A percentile compares a stretch with the other conserved stretches of the same genome.
These are phyloP conservation scores for Lithosia quadra DNA, from an alignment of 2,888 invertebrate species.

Conservation along the genomic window DNA sequence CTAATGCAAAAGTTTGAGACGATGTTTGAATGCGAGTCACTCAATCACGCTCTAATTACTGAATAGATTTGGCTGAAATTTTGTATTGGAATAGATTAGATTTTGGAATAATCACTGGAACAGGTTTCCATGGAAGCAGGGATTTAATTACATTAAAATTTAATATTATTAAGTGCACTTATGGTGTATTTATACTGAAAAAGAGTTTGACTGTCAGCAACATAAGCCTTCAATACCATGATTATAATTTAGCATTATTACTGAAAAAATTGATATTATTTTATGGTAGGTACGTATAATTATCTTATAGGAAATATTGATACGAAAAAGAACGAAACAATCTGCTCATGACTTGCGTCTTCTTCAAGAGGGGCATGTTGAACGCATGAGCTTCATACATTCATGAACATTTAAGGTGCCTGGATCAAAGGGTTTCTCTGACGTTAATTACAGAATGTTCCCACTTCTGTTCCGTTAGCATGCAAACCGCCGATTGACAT, in stretches of 20 bases:
- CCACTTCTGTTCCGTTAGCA: conserved; percentile 44
- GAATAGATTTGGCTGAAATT: too few species aligned
- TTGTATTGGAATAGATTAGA: too few species aligned
- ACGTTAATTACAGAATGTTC: conserved; percentile 67
- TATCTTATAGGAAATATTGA: background rate
- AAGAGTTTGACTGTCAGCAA: background rate
- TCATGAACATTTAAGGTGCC: conserved; percentile 69
- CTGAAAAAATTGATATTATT: background rate
- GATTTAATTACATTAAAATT: too few species aligned
- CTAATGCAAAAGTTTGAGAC: too few species aligned
- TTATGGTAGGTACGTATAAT: background rate
- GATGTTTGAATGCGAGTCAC: too few species aligned
- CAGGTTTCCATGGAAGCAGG: too few species aligned
- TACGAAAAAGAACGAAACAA: background rate
- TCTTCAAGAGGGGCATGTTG: conserved; percentile 54
- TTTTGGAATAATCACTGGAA: too few species aligned
- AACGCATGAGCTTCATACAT: conserved; percentile 68
- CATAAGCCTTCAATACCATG: background rate
- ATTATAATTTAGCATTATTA: too few species aligned
- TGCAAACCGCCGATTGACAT: conserved; percentile 50
- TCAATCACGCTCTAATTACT: too few species aligned
- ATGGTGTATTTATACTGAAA: too few species aligned
- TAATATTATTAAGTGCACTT: too few species aligned
- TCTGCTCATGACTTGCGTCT: conserved; percentile 33
- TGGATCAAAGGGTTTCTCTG: conserved; percentile 73